phyloP scores from a whole-genome alignment of 1,140 invertebrate genomes.

The Brachionus calyciflorus region DNA sequence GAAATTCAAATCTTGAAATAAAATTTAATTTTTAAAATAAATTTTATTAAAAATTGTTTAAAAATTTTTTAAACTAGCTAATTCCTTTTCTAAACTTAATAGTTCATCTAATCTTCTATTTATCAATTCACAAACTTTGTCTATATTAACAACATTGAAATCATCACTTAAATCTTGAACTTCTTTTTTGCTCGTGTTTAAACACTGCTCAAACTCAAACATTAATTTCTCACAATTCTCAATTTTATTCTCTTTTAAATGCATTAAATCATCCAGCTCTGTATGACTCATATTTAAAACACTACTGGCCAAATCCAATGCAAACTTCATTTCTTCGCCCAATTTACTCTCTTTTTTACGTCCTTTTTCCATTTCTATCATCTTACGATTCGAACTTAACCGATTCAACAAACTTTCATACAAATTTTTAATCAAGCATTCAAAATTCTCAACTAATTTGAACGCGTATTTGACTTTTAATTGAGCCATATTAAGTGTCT shows the following conservation, averaged over 20 bases:
- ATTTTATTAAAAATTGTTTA: not conserved
- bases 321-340: not conserved
- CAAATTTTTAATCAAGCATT: slow-evolving; percentile 16
- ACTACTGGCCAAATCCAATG: not conserved
- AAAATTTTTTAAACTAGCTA: not conserved
- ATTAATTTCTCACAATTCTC: not conserved
- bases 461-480: not conserved
- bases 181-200: slow-evolving; percentile 16
- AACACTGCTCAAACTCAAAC: slow-evolving; percentile 4
- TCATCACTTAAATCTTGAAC: not conserved
- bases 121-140: not conserved
- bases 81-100: not conserved
- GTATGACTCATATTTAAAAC: not conserved
- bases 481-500: not conserved
- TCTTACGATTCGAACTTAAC: not conserved
- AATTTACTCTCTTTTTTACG: not conserved
- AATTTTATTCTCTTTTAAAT: not conserved
- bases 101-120: not conserved
- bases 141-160: not conserved
- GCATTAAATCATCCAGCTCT: not conserved
- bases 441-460: slow-evolving; percentile 4
- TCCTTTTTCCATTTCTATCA: not conserved
- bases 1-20: too few relatives aligned
- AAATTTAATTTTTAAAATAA: too few relatives aligned
- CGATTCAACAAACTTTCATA: not conserved